Evolutionary conservation across 92 coral and sea anemone genomes (phyloP), one percentile per base, ranked within the genome.

Genomic region (Epizoanthus rinbou): DNA sequence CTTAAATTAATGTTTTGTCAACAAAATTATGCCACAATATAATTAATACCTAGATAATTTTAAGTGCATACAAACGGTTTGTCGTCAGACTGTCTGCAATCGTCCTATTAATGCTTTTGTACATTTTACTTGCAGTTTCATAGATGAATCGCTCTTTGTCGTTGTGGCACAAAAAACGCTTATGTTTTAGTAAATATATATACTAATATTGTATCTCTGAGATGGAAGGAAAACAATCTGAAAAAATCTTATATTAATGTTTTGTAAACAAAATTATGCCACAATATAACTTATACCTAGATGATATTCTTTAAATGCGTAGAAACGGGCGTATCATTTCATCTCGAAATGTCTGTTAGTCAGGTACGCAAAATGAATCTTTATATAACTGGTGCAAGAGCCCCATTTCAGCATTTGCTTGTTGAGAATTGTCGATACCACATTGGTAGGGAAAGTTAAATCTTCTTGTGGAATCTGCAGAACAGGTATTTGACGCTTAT

Each of bases 391-490:
- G 69, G 69, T 64, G 69, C 69, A 64, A 64, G 28, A 64, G 31
- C 69, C 69, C 69, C 69, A 64, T 19, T 64, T 64, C 69, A 64
- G 33, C 69, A 64, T 64, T 64, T 64, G 24, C 31, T 64, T 64
- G 69, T 64, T 64, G 69, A 64, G 69, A 64, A 64, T 64, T 64
- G 69, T 64, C 69, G 24, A 64, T 64, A 64, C 69, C 69, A 64
- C 69, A 64, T 64, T 64, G 69, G 69, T 64, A 19, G 69, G 14
- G 69, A 64, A 64, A 64, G 69, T 64, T 64, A 64, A 64, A 64
- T 64, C 69, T 28, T 64, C 69, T 28, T 0, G 31, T 28, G 31
- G 31, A 28, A 28, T 0, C 31, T 28, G 31, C 31, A 28, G 31
- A 28, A 28, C 31, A 28, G 31, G 31, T 28, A 28, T 28, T 28